A percentile compares a stretch with the other conserved stretches of the same genome.
Conservation (phyloP, 2,888 invertebrate genomes). For the Drosophila merina region DNA sequence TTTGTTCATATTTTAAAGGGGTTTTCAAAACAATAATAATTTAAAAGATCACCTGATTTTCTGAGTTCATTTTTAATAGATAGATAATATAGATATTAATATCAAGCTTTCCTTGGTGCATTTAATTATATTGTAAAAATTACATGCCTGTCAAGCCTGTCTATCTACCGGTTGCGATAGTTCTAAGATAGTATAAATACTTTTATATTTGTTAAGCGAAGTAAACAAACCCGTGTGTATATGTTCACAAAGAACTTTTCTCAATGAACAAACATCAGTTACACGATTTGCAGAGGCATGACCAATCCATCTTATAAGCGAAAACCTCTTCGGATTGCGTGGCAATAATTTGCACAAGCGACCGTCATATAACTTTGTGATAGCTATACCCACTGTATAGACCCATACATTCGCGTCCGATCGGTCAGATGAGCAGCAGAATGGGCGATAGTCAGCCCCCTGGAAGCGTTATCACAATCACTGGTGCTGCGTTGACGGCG, state of each 20-base stretch:
- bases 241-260: neutral
- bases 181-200: neutral
- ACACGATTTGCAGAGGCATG: slow-evolving; percentile 25
- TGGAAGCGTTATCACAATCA: slow-evolving; percentile 63
- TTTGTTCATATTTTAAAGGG: neutral
- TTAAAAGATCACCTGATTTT: neutral
- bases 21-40: neutral
- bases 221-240: slow-evolving; percentile 22
- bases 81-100: no score
- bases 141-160: neutral
- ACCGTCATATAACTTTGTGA: slow-evolving; percentile 19
- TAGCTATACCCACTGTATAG: slow-evolving; percentile 4
- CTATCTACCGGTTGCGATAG: slow-evolving; percentile 1
- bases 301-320: slow-evolving; percentile 5
- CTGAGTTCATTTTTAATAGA: neutral
- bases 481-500: slow-evolving; percentile 20
- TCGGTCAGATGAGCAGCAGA: slow-evolving; percentile 10
- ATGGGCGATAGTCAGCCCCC: slow-evolving; percentile 38
- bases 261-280: slow-evolving; percentile 1
- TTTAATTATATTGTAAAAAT: neutral
- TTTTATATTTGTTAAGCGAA: neutral
- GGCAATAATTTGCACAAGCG: slow-evolving; percentile 26
- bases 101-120: neutral
- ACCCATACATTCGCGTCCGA: slow-evolving; percentile 14
- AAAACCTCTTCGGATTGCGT: slow-evolving; percentile 21